Evolutionary conservation across 2,113 vertebrate species (phyloP).

Genomic region (Solea senegalensis): DNA sequence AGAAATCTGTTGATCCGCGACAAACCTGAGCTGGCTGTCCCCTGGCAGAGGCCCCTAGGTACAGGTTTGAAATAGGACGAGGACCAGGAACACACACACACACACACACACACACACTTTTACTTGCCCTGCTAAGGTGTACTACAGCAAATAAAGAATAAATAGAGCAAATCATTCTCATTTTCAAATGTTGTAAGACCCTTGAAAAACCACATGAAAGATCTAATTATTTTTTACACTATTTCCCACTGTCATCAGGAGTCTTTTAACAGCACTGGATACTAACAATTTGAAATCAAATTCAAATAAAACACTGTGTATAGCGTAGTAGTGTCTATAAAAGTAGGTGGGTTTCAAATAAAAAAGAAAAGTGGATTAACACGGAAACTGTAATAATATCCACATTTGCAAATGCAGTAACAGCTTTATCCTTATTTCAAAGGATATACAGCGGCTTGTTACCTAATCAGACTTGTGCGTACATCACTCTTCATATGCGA

Average conservation of each 20-base stretch:
- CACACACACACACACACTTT: neutral
- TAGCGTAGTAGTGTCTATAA: neutral
- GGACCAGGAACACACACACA: neutral
- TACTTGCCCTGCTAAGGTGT: conserved; percentile 5
- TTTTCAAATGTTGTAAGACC: conserved; percentile 3
- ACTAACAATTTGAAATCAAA: conserved; percentile 15
- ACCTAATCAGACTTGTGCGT: conserved; percentile 1
- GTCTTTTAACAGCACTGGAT: neutral
- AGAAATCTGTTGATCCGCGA: conserved; percentile 41
- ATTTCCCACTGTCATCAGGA: too few relatives aligned
- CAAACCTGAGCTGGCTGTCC: conserved; percentile 29
- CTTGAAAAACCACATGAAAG: too few relatives aligned
- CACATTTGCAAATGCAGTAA: conserved; percentile 30
- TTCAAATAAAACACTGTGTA: conserved; percentile 25
- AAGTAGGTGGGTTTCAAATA: neutral
- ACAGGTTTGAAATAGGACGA: conserved; percentile 37
- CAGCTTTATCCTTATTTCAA: conserved; percentile 12
- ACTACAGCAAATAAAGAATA: conserved; percentile 23
- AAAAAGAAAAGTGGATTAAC: neutral
- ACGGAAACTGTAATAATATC: neutral
- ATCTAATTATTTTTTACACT: too few relatives aligned
- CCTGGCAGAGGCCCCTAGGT: conserved; percentile 7
- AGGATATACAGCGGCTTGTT: neutral
- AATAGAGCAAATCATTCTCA: conserved; percentile 1
- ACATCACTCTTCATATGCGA: conserved; percentile 1